Base-by-base conservation (phyloP, 1,140 invertebrate species). In the Andricus grossulariae region DNA sequence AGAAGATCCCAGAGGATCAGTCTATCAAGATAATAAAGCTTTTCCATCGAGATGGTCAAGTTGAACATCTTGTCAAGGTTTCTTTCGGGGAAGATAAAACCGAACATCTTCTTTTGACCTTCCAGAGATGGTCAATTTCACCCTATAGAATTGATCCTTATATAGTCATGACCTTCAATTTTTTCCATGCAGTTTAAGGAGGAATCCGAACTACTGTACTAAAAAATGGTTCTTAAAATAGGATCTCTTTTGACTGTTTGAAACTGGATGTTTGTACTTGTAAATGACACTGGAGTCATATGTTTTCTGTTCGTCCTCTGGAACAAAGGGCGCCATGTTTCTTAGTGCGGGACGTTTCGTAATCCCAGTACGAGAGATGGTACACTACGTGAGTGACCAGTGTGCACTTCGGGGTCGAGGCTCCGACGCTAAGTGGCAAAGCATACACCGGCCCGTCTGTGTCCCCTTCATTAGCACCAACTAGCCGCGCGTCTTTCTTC, bases 391-490 rank as follows among this genome's bases (percentile, higher is more conserved):
- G 73, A 71, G 60, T 75, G 57, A 55, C 50, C 73, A 73, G 73
- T 73, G 50, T 77, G 82, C 73, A 70, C 80, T 77, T 82, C 80
- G 83, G 82, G 81, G 82, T 87, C 85, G 85, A 83, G 80, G 81
- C 84, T 85, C 81, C 74, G 71, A 39, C 71, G 88, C 84, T 90
- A 89, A 90, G 85, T 89, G 85, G 84, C 79, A 87, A 84, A 88
- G 89, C 82, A 90, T 84, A 90, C 86, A 89, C 72, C 75, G 77
- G 79, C 74, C 84, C 78, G 82, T 84, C 84, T 86, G 85, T 89
- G 86, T 88, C 87, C 86, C 86, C 86, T 88, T 88, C 88, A 90
- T 90, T 90, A 90, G 87, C 89, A 90, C 89, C 82, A 86, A 80
- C 87, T 85, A 86, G 83, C 80, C 83, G 73, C 80, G 75, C 80